These are phyloP conservation scores for Limnephilus lunatus DNA, from an alignment of 2,888 invertebrate genomes.

Conservation along the genomic window DNA sequence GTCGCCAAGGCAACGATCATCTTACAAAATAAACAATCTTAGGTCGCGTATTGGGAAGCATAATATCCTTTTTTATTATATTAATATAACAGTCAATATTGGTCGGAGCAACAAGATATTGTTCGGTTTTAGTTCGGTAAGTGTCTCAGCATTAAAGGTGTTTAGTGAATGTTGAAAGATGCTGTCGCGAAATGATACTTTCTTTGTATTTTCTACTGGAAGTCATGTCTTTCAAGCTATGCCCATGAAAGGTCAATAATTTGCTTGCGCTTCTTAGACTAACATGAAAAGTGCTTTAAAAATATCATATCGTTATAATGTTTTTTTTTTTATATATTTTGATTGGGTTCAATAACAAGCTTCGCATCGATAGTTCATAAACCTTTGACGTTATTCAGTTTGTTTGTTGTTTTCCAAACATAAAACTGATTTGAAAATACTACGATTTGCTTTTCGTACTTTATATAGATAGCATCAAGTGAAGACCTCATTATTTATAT, in stretches of 20 bases:
- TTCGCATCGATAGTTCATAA: not conserved
- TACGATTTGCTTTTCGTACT: no score
- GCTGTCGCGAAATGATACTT: not conserved
- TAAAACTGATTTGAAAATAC: not conserved
- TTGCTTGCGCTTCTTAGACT: not conserved
- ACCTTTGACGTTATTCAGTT: not conserved
- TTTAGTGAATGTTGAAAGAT: not conserved
- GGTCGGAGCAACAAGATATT: constrained; percentile 65
- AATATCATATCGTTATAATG: not conserved
- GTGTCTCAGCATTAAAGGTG: constrained; percentile 8
- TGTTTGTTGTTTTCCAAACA: not conserved
- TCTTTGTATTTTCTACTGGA: not conserved
- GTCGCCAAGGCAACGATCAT: constrained; percentile 77
- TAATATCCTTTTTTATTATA: constrained; percentile 78
- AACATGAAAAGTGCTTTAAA: not conserved
- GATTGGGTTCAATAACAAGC: not conserved
- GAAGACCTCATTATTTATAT: not conserved
- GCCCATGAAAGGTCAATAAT: not conserved
- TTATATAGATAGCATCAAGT: not conserved
- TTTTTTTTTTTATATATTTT: not conserved
- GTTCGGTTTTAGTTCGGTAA: constrained; percentile 38
- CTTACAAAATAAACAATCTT: constrained; percentile 79
- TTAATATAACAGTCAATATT: constrained; percentile 74
- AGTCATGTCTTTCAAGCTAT: not conserved
- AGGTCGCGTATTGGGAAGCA: constrained; percentile 72